Base-by-base conservation (phyloP, 2,797 vertebrate genomes). In the Dendrocincla fuliginosa region DNA sequence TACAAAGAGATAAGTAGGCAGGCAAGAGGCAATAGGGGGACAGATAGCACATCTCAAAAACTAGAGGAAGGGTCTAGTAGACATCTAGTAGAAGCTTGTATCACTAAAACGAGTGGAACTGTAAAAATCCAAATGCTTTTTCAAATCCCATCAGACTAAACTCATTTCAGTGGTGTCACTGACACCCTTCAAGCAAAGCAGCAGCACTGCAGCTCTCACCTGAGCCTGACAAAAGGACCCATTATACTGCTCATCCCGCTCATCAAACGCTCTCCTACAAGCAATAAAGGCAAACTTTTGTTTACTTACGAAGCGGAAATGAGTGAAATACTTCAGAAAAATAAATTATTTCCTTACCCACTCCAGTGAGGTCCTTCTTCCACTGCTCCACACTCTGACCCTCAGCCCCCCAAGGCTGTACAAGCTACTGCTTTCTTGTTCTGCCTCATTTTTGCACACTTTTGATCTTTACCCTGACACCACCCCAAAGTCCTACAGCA, bases 241-340 rank as follows among this genome's bases (percentile, higher is more conserved):
- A 22, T 25, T 5, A 11, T 24, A 9, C 13, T 39, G 68, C 37
- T 47, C 20, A 42, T 3, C n/a, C 10, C 28, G 61, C 32, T 55
- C 11, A 46, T 1, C 35, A 46, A 41, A 30, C 52, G 16, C 60
- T 42, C 25, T 7, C 49, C 44, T 63, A 52, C 37, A 19, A 80
- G 32, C 35, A 47, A 35, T 1, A 41, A 0, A 14, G 30, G 35
- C 7, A 49, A 53, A 49, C 8, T 67, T 27, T 20, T 80, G 2
- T 28, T 52, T 44, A 50, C 25, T 71, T 41, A 69, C 1, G 0
- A 79, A 67, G 16, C 1, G 0, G 15, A 65, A 1, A 20, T 0
- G 0, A 56, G 10, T 2, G 16, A 87, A 92, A 6, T 11, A 37
- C 9, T 80, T 32, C 37, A 68, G 46, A 63, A 78, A 64, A 67